A percentile compares a stretch with the other conserved stretches of the same genome.
Conservation (phyloP, 1,140 invertebrate genomes). For the Mesaphorura yosii region DNA sequence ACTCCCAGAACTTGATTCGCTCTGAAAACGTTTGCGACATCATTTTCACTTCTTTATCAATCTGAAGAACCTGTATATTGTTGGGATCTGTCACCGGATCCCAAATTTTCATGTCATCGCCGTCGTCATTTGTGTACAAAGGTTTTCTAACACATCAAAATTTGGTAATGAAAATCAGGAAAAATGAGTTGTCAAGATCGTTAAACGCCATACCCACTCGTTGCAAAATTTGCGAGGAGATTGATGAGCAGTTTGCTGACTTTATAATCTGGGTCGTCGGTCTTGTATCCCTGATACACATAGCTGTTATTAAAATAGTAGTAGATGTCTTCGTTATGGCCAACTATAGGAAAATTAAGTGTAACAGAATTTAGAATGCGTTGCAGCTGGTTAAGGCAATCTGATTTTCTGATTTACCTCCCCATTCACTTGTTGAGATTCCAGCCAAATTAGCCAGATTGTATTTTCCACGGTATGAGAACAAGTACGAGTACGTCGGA, state of each 20-base stretch:
- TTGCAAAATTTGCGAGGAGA: constrained; percentile 21
- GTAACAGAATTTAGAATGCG: not conserved
- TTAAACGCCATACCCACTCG: constrained; percentile 6
- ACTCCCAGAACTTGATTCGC: constrained; percentile 19
- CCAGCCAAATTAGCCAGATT: constrained; percentile 8
- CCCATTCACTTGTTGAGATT: constrained; percentile 4
- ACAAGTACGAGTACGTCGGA: constrained; percentile 1
- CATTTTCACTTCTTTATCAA: constrained; percentile 20
- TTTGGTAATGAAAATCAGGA: not conserved
- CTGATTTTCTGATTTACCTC: not conserved
- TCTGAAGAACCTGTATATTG: constrained; percentile 14
- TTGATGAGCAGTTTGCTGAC: constrained; percentile 21
- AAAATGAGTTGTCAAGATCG: not conserved
- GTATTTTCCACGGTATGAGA: constrained; percentile 16
- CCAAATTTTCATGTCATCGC: constrained; percentile 23
- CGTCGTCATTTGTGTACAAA: constrained; percentile 18
- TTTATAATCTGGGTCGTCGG: constrained; percentile 15
- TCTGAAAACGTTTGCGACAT: constrained; percentile 15
- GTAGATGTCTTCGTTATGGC: constrained; percentile 23
- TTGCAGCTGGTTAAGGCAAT: not conserved
- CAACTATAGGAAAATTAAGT: constrained; percentile 9
- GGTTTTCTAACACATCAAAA: constrained; percentile 16
- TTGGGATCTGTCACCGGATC: constrained; percentile 8
- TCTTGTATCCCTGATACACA: constrained; percentile 12
- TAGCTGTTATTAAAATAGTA: constrained; percentile 20